Percentiles rank a stretch among this genome's conserved stretches.
These are phyloP conservation scores for Steatocranus sp. DNA, from an alignment of 2,797 vertebrate species.

Conservation along the genomic window DNA sequence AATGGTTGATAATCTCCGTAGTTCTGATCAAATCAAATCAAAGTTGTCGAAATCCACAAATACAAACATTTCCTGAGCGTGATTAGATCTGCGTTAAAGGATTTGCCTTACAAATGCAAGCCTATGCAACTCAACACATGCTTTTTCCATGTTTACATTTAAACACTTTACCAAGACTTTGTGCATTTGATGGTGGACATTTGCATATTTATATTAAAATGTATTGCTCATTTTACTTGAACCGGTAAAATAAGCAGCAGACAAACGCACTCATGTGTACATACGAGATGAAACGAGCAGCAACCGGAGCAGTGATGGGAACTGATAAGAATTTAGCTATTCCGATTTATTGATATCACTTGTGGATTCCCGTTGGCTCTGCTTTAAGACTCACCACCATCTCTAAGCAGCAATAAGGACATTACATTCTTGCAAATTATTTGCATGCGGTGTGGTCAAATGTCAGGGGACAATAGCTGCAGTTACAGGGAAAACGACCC, in stretches of 20 bases:
- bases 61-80: too few relatives aligned
- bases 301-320: neutral
- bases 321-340: fast-evolving
- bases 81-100: too few relatives aligned
- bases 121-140: neutral
- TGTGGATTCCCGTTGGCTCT: neutral
- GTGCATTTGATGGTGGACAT: neutral
- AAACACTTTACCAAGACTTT: neutral
- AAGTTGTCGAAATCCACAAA: too few relatives aligned
- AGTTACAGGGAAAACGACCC: neutral
- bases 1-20: neutral
- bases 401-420: neutral
- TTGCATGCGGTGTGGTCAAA: neutral
- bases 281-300: fast-evolving
- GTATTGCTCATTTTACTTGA: fast-evolving
- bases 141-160: neutral
- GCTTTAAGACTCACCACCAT: neutral
- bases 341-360: fast-evolving
- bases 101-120: too few relatives aligned
- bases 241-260: neutral
- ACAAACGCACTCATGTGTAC: neutral
- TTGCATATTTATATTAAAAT: neutral
- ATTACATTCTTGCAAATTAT: neutral
- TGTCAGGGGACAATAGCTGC: neutral
- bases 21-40: too few relatives aligned